Conservation (phyloP, 2,888 invertebrate genomes). For the Hirtodrosophila cameraria region DNA sequence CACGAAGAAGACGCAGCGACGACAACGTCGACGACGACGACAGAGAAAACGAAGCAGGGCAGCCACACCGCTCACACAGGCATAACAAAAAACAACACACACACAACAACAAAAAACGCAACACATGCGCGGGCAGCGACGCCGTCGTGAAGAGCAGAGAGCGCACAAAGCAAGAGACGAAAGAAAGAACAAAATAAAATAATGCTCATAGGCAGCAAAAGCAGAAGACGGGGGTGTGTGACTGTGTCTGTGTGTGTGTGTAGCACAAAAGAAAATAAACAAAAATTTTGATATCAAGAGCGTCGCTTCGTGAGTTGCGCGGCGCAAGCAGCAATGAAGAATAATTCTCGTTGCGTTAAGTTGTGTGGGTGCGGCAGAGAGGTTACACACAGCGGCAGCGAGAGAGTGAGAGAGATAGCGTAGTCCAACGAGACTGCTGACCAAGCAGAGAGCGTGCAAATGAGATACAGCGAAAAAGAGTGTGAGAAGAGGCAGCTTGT, state of each 20-base stretch:
- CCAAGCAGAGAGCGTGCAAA: slow-evolving; percentile 40
- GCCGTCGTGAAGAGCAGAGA: slow-evolving; percentile 35
- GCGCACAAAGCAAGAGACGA: slow-evolving; percentile 43
- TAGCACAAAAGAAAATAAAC: slow-evolving; percentile 72
- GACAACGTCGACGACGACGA: slow-evolving; percentile 40
- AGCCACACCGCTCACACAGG: slow-evolving; percentile 46
- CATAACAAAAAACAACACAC: slow-evolving; percentile 15
- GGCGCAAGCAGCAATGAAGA: slow-evolving; percentile 49
- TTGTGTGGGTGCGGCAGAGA: slow-evolving; percentile 69
- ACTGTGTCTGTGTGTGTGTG: slow-evolving; percentile 24
- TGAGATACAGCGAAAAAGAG: slow-evolving; percentile 3
- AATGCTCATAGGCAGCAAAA: slow-evolving; percentile 28
- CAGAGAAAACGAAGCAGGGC: slow-evolving; percentile 51
- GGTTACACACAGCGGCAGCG: slow-evolving; percentile 40
- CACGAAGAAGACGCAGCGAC: slow-evolving; percentile 58
- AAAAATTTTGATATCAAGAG: slow-evolving; percentile 67
- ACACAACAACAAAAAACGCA: slow-evolving; percentile 44
- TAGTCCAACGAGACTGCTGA: slow-evolving; percentile 32
- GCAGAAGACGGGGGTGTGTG: slow-evolving; percentile 36
- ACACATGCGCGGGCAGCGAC: slow-evolving; percentile 67
- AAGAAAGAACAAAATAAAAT: slow-evolving; percentile 49
- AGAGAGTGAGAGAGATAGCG: slow-evolving; percentile 6
- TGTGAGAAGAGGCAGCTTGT: slow-evolving; percentile 19
- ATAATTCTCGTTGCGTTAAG: slow-evolving; percentile 56
- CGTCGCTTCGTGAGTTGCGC: slow-evolving; percentile 38